Percentiles rank a stretch among this genome's conserved stretches.
These are phyloP conservation scores for Dasysyrphus albostriatus DNA, from an alignment of 2,888 invertebrate species.

Conservation along the genomic window DNA sequence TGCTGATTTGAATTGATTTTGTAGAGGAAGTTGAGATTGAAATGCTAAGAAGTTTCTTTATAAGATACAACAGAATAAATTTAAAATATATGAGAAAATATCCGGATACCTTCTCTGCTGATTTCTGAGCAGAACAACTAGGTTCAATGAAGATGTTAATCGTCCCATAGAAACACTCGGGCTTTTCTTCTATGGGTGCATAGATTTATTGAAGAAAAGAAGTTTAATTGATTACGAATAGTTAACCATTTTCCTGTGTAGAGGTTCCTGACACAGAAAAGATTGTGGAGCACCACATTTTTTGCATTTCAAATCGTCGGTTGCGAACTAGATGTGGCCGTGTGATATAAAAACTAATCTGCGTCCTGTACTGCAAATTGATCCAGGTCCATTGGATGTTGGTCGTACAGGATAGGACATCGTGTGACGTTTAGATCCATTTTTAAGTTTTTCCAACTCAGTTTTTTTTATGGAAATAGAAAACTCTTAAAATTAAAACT, in stretches of 20 bases:
- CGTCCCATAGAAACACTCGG: slow-evolving; percentile 92
- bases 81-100: not conserved
- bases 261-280: slow-evolving; percentile 95
- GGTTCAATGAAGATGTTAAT: slow-evolving; percentile 93
- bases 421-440: no score
- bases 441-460: no score
- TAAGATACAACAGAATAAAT: not conserved
- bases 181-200: slow-evolving; percentile 90
- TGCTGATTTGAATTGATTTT: slow-evolving; percentile 91
- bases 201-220: slow-evolving; percentile 86
- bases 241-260: slow-evolving; percentile 75
- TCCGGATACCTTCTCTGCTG: slow-evolving; percentile 82
- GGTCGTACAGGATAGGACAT: no score
- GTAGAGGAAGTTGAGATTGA: slow-evolving; percentile 90
- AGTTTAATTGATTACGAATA: not conserved
- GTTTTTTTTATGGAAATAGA: no score
- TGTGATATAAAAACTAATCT: no score
- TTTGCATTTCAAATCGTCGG: slow-evolving; percentile 88
- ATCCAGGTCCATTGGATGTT: no score
- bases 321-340: no score
- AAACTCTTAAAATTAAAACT: no score
- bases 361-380: no score
- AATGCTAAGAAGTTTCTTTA: slow-evolving; percentile 89
- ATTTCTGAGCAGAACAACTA: slow-evolving; percentile 88
- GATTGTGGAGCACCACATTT: slow-evolving; percentile 89